Evolutionary conservation across 2,113 vertebrate species (phyloP).

Genomic region (Hippocampus guttulatus): DNA sequence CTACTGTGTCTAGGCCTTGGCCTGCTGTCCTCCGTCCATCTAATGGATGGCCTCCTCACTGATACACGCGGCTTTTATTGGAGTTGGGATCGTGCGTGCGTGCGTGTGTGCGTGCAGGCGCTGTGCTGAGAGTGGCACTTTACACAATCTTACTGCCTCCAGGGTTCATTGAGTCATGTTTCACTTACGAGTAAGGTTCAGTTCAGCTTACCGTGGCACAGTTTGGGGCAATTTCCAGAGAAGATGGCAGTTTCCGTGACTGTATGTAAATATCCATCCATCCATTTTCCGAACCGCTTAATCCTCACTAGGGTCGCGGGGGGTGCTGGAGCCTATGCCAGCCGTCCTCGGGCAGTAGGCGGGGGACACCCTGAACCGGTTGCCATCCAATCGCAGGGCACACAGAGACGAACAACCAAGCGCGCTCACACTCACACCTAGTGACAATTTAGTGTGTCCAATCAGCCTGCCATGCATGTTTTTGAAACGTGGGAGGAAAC

Average conservation of each 20-base stretch:
- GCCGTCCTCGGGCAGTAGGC: too few relatives aligned
- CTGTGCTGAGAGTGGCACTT: conserved; percentile 49
- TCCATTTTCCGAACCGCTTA: too few relatives aligned
- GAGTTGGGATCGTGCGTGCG: conserved; percentile 16
- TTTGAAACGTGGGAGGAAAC: too few relatives aligned
- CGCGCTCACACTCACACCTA: too few relatives aligned
- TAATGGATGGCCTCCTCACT: conserved; percentile 40
- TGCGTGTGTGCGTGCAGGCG: background rate
- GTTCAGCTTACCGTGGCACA: background rate
- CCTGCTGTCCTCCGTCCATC: conserved; percentile 39
- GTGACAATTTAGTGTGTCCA: too few relatives aligned
- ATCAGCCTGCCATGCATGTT: too few relatives aligned
- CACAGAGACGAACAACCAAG: too few relatives aligned
- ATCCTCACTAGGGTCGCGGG: too few relatives aligned
- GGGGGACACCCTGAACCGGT: too few relatives aligned
- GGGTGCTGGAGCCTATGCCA: too few relatives aligned
- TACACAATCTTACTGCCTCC: conserved; percentile 34
- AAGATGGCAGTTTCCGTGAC: background rate
- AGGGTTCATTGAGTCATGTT: conserved; percentile 34
- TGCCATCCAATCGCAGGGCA: too few relatives aligned
- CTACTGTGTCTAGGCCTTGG: conserved; percentile 34
- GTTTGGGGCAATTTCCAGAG: background rate
- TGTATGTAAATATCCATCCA: background rate
- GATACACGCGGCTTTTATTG: conserved; percentile 36
- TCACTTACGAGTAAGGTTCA: background rate